These are phyloP conservation scores for Coenonympha glycerion DNA, from an alignment of 2,888 invertebrate genomes.

Conservation along the genomic window DNA sequence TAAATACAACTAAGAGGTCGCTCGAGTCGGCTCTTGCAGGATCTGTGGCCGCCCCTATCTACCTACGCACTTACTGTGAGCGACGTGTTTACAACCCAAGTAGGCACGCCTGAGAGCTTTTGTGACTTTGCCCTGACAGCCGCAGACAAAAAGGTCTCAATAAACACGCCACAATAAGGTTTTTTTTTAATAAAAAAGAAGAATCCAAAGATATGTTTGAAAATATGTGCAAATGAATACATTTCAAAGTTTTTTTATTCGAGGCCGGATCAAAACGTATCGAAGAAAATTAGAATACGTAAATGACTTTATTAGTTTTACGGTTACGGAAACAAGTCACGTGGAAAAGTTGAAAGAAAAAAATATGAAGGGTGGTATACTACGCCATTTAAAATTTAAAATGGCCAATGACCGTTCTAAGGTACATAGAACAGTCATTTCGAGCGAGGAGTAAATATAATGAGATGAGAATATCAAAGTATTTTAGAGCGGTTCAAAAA, in stretches of 20 bases:
- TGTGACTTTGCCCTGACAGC: conserved; percentile 73
- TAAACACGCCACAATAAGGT: conserved; percentile 10
- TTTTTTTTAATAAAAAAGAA: not conserved
- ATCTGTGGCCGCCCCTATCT: conserved; percentile 36
- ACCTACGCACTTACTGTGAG: conserved; percentile 76
- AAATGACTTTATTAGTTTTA: not conserved
- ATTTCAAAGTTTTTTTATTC: not conserved
- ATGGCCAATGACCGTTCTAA: too few relatives aligned
- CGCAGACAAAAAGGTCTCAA: conserved; percentile 30
- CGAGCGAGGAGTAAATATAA: too few relatives aligned
- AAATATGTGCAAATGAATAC: not conserved
- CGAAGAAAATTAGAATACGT: not conserved
- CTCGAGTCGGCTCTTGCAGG: conserved; percentile 19
- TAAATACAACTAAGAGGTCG: conserved; percentile 25
- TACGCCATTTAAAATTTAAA: too few relatives aligned
- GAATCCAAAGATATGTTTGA: not conserved
- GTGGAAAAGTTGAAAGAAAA: not conserved
- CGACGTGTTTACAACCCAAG: conserved; percentile 75
- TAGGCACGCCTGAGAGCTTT: conserved; percentile 72
- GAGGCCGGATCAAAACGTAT: not conserved
- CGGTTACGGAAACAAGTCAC: not conserved
- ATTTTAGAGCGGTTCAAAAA: too few relatives aligned
- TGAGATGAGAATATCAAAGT: too few relatives aligned
- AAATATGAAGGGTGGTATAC: too few relatives aligned
- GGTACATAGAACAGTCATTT: too few relatives aligned